Evolutionary conservation across 2,113 vertebrate species (phyloP).

Genomic region (Colistium nudipinnis): DNA sequence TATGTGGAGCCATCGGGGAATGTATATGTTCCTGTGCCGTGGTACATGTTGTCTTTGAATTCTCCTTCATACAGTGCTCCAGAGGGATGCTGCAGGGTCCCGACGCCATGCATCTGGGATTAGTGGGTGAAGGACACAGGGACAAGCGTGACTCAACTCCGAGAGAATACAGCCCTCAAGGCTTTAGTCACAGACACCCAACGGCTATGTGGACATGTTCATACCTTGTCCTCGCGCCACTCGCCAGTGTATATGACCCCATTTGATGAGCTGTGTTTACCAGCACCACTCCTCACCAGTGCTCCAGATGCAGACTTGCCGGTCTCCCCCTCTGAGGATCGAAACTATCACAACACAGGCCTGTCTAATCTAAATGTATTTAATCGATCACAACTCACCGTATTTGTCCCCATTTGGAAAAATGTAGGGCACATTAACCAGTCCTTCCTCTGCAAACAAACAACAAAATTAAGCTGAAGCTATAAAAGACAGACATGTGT

Average conservation of each 20-base stretch:
- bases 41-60: slow-evolving; percentile 87
- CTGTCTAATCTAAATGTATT: background rate
- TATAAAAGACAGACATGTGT: no score
- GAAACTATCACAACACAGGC: background rate
- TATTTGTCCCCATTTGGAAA: slow-evolving; percentile 87
- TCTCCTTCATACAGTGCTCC: slow-evolving; percentile 86
- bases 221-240: slow-evolving; percentile 86
- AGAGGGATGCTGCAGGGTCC: slow-evolving; percentile 84
- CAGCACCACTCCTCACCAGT: slow-evolving; percentile 80
- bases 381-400: slow-evolving; percentile 69
- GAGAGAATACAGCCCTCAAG: background rate
- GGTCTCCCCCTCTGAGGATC: slow-evolving; percentile 81
- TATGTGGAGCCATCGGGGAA: slow-evolving; percentile 85
- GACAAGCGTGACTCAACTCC: background rate
- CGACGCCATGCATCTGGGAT: slow-evolving; percentile 84
- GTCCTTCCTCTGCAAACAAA: slow-evolving; percentile 61
- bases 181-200: slow-evolving; percentile 1
- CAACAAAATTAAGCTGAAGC: no score
- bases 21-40: slow-evolving; percentile 83
- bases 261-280: slow-evolving; percentile 78
- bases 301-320: slow-evolving; percentile 71
- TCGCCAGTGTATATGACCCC: slow-evolving; percentile 79
- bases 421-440: slow-evolving; percentile 71
- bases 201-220: background rate
- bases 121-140: slow-evolving; percentile 3